These are phyloP conservation scores for Drosophila vallismaia DNA, from an alignment of 2,888 invertebrate species.

Conservation along the genomic window DNA sequence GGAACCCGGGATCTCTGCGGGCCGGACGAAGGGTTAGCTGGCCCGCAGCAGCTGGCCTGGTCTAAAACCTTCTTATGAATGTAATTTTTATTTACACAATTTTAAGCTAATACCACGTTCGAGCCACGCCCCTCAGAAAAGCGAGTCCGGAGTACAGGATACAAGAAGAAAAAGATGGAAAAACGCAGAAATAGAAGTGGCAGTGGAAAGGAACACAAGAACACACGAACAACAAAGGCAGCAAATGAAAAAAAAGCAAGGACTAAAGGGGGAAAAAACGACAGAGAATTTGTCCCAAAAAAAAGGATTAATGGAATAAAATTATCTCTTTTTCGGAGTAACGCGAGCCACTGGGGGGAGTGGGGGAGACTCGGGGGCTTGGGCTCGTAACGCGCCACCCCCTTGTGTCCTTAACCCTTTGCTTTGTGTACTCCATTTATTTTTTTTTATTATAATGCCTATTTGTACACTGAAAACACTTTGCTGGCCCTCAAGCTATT, in stretches of 20 bases:
- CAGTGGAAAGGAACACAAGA: neutral
- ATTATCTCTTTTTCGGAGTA: constrained; percentile 80
- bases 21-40: neutral
- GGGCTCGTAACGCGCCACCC: constrained; percentile 44
- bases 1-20: neutral
- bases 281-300: constrained; percentile 79
- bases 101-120: constrained; percentile 77
- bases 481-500: neutral
- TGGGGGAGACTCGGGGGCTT: neutral
- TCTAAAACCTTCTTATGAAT: constrained; percentile 72
- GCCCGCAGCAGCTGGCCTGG: constrained; percentile 16
- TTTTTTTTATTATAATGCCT: constrained; percentile 62
- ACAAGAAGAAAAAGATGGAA: constrained; percentile 35
- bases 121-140: constrained; percentile 60
- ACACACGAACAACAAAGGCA: constrained; percentile 11
- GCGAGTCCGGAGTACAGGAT: constrained; percentile 3
- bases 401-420: constrained; percentile 16
- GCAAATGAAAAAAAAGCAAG: constrained; percentile 34
- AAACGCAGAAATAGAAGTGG: constrained; percentile 20
- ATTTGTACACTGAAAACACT: constrained; percentile 30
- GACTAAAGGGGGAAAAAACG: constrained; percentile 42
- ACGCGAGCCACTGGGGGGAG: constrained; percentile 54
- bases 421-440: constrained; percentile 56
- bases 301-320: constrained; percentile 83
- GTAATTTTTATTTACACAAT: constrained; percentile 79